Evolutionary conservation across 2,888 invertebrate genomes (phyloP), one percentile per base, ranked within the genome.

Genomic region (Meta bourneti): DNA sequence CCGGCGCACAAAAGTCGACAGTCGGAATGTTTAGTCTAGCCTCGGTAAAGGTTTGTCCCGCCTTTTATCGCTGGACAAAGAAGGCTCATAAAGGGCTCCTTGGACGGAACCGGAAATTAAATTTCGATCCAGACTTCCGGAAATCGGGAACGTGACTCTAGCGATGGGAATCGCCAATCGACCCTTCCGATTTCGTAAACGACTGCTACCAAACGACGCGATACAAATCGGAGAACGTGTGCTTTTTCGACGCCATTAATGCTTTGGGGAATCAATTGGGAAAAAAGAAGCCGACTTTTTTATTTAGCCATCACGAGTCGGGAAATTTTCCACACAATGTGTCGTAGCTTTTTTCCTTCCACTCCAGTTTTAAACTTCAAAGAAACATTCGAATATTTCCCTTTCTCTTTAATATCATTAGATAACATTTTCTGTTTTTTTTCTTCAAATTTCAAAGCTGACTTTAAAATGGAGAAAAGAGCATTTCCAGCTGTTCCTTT

Each of bases 71-170:
- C 19, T 20, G 80, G 88, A 88, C 88, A 88, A 88, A 81, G 88
- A 75, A 81, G 69, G 70, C 81, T 88, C 88, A 81, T 88, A 75
- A 81, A 88, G 88, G 69, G 49, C 48, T 51, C 72, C 51, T 82
- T 61, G 81, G 71, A 82, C 19, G 81, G 81, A 81, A 72, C 81
- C 88, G 81, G 81, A 88, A 88, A 88, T 88, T 88, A 88, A 88
- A 88, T 88, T 88, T 88, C 81, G 88, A 88, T 88, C 88, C 88
- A 61, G 61, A 75, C 88, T 81, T 88, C 88, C 88, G 88, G 88
- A 74, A 78, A 88, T 81, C 88, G 81, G 75, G 74, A 71, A 75
- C 81, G 75, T 88, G 88, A 82, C 75, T 81, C 75, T 61, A 8
- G 69, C 54, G 88, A 88, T 81, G 81, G 75, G 61, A 75, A 88